These are phyloP conservation scores for Megaceryle torquata DNA, from an alignment of 2,113 vertebrate species.

Conservation along the genomic window DNA sequence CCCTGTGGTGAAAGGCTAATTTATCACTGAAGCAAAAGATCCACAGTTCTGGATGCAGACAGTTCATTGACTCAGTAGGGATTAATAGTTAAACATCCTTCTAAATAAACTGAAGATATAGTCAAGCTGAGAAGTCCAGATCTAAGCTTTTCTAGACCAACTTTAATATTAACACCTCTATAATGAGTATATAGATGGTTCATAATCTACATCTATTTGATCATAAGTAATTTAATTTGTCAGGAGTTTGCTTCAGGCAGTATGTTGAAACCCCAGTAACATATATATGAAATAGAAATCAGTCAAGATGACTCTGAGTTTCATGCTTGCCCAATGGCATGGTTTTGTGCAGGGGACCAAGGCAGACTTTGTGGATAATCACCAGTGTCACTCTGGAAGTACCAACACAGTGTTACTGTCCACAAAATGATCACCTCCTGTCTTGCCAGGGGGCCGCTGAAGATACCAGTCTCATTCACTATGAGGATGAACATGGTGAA, in stretches of 20 bases:
- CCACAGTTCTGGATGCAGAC: neutral
- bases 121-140: neutral
- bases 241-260: neutral
- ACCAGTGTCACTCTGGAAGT: neutral
- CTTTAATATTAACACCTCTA: neutral
- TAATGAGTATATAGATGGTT: neutral
- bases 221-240: neutral
- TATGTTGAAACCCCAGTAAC: neutral
- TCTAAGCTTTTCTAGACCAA: slow-evolving; percentile 2
- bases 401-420: neutral
- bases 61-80: neutral
- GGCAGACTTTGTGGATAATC: neutral
- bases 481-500: neutral
- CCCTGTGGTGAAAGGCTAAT: neutral
- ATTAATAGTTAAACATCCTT: neutral
- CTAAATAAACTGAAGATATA: neutral
- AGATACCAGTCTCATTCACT: neutral
- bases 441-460: neutral
- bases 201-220: neutral
- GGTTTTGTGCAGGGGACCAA: neutral
- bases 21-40: neutral
- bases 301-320: neutral
- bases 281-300: neutral
- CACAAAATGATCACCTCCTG: neutral
- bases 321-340: neutral